Evolutionary conservation across 2,113 vertebrate species (phyloP), one percentile per base, ranked within the genome.

Genomic region (Sinocyclocheilus anshuiensis): DNA sequence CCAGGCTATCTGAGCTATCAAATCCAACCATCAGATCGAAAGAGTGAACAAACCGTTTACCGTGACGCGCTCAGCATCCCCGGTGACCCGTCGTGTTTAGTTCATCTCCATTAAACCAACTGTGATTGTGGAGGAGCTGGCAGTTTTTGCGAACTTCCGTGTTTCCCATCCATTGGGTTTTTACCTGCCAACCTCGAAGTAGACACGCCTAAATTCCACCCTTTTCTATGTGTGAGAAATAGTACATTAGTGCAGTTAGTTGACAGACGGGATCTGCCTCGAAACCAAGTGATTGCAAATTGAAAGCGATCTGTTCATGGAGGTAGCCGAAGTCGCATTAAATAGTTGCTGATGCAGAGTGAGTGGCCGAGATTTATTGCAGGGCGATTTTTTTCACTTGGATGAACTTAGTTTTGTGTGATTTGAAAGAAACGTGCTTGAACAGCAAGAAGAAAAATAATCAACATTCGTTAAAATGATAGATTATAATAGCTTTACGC

Each of bases 201-300:
- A 84, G 82, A 84, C 82, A 84, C 82, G 82, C 82, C 82, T 84
- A 84, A 84, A 42, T 57, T 84, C 67, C 82, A 18, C 82, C 81
- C 82, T 75, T 57, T 74, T 84, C 67, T 59, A 6, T 20, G 5
- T 83, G 5, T 83, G 65, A 36, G 45, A 71, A 36, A 83, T 2
- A 36, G 45, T 8, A 48, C 20, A 8, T 13, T 57, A 24, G 18
- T 26, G 55, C 9, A 11, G n/a, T 15, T n/a, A 72, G 81, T 84
- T 59, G 82, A 84, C 82, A 57, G 45, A 75, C 82, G 59, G 67
- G 82, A 83, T 36, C 45, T 84, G 53, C 24, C 5, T 55, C 63
- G 63, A 83, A 55, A 72, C 48, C 20, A 39, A 75, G 26, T 59
- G 13, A 24, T 16, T 42, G 55, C 12, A 22, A 57, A 61, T 12